Evolutionary conservation across 2,797 vertebrate species (phyloP).

Genomic region (Synaphobranchus kaupii): DNA sequence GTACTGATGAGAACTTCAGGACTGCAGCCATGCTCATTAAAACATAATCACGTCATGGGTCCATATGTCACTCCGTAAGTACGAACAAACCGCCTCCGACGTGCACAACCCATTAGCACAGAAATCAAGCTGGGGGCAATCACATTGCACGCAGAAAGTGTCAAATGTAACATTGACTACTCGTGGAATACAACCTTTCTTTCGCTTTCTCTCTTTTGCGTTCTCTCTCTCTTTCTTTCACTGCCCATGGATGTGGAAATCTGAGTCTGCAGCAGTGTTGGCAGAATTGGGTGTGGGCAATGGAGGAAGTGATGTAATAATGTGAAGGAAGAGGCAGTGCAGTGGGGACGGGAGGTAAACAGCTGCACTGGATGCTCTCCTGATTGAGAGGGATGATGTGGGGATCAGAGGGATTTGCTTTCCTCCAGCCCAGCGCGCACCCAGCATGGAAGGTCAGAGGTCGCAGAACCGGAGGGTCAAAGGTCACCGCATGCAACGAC

Average conservation of each 20-base stretch:
- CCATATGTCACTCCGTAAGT: neutral
- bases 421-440: neutral
- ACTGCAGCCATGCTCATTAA: neutral
- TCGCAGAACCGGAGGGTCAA: neutral
- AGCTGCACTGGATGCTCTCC: neutral
- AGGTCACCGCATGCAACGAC: neutral
- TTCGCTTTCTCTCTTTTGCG: no score
- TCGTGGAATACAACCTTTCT: neutral
- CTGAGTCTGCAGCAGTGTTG: neutral
- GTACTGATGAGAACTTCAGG: neutral
- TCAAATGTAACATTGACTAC: neutral
- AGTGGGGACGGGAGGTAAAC: no score
- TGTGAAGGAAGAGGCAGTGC: neutral
- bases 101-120: neutral
- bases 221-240: no score
- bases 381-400: neutral
- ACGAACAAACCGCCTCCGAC: neutral
- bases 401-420: constrained; percentile 13
- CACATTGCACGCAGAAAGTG: neutral
- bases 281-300: neutral
- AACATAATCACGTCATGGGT: neutral
- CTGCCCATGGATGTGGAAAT: no score
- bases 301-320: neutral
- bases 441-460: neutral
- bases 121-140: neutral